These are phyloP conservation scores for Temnothorax longispinosus DNA, from an alignment of 1,140 invertebrate genomes.

Conservation along the genomic window DNA sequence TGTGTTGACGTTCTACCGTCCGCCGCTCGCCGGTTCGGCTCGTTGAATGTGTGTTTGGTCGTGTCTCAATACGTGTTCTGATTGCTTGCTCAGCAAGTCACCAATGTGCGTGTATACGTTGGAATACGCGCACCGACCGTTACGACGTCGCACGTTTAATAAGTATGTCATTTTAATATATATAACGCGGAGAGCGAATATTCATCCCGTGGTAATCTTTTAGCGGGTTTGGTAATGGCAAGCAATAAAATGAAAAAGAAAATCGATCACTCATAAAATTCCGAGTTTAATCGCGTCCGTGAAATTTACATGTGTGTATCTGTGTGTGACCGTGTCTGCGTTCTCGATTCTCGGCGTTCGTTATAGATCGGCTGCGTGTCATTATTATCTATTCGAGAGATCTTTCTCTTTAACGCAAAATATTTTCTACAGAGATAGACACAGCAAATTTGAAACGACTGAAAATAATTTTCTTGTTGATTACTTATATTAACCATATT, in stretches of 20 bases:
- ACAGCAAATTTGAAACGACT: not conserved
- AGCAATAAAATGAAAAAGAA: not conserved
- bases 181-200: not conserved
- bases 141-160: conserved; percentile 1
- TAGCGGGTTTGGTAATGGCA: not conserved
- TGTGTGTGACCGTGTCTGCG: not conserved
- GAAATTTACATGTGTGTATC: not conserved
- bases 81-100: conserved; percentile 44
- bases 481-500: too few relatives aligned
- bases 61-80: conserved; percentile 38
- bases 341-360: not conserved
- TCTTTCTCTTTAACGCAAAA: not conserved
- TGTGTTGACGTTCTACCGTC: conserved; percentile 28
- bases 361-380: not conserved
- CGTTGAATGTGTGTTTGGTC: conserved; percentile 15
- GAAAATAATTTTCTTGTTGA: not conserved
- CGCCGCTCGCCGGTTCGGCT: not conserved
- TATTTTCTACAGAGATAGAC: not conserved
- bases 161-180: conserved; percentile 19
- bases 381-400: not conserved
- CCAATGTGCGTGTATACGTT: not conserved
- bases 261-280: not conserved
- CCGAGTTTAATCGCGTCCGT: not conserved
- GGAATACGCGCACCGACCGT: not conserved
- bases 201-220: not conserved